Conservation (phyloP, 2,888 invertebrate genomes). For the Brenthis daphne region DNA sequence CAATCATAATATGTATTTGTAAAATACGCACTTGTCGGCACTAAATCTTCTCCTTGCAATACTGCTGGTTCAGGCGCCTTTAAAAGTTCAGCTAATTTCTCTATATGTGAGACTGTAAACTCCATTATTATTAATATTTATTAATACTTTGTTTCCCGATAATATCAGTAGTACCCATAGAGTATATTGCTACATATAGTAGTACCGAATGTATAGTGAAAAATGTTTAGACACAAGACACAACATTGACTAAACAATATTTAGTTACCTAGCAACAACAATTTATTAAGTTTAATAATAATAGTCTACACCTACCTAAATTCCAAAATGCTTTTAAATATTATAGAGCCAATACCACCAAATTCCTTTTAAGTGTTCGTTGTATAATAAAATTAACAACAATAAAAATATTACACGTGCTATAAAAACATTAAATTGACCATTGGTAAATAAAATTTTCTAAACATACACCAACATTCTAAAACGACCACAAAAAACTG, state of each 20-base stretch:
- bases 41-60: constrained; percentile 68
- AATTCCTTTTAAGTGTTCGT: no score
- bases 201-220: neutral
- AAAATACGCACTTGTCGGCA: constrained; percentile 51
- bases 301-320: no score
- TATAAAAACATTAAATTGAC: no score
- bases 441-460: no score
- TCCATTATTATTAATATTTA: constrained; percentile 47
- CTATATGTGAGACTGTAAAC: constrained; percentile 58
- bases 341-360: neutral
- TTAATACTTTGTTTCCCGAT: neutral
- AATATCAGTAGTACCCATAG: no score
- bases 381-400: no score
- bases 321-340: neutral
- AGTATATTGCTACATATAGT: no score
- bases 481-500: no score
- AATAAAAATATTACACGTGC: no score
- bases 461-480: no score
- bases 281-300: neutral
- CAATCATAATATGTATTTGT: no score
- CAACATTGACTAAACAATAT: constrained; percentile 23
- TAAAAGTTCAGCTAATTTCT: constrained; percentile 62
- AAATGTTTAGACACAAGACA: neutral
- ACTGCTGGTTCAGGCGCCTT: constrained; percentile 70
- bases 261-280: constrained; percentile 10